Evolutionary conservation across 2,888 invertebrate species (phyloP).

Genomic region (Drosophila histrio): DNA sequence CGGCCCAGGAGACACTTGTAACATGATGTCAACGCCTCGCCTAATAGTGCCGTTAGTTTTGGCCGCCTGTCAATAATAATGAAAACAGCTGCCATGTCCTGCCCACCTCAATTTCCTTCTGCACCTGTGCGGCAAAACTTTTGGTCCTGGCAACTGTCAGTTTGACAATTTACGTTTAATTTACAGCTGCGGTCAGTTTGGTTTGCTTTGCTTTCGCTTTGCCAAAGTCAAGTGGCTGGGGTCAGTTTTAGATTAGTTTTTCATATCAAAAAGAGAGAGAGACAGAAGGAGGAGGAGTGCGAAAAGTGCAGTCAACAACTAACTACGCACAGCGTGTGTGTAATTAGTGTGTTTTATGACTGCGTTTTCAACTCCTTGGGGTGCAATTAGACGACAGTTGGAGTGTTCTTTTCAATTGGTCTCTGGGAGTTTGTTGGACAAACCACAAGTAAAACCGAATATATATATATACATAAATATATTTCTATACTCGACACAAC

Average conservation of each 20-base stretch:
- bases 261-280: conserved; percentile 30
- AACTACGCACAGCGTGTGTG: conserved; percentile 40
- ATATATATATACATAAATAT: background rate
- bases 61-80: conserved; percentile 73
- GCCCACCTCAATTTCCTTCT: conserved; percentile 26
- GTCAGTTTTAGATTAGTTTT: conserved; percentile 76
- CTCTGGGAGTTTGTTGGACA: conserved; percentile 45
- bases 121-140: conserved; percentile 56
- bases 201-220: conserved; percentile 36
- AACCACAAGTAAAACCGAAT: conserved; percentile 7
- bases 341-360: conserved; percentile 73
- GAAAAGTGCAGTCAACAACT: conserved; percentile 30
- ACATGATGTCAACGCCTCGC: conserved; percentile 70
- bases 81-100: conserved; percentile 68
- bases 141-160: conserved; percentile 67
- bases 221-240: conserved; percentile 62
- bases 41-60: conserved; percentile 67
- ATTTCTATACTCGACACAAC: background rate
- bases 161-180: conserved; percentile 67
- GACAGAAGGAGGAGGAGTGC: background rate
- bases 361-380: conserved; percentile 67
- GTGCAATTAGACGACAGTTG: conserved; percentile 67
- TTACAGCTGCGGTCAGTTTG: conserved; percentile 70
- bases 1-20: conserved; percentile 61
- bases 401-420: conserved; percentile 62